Base-by-base conservation (phyloP, 2,888 invertebrate species). In the Eristalis arbustorum region DNA sequence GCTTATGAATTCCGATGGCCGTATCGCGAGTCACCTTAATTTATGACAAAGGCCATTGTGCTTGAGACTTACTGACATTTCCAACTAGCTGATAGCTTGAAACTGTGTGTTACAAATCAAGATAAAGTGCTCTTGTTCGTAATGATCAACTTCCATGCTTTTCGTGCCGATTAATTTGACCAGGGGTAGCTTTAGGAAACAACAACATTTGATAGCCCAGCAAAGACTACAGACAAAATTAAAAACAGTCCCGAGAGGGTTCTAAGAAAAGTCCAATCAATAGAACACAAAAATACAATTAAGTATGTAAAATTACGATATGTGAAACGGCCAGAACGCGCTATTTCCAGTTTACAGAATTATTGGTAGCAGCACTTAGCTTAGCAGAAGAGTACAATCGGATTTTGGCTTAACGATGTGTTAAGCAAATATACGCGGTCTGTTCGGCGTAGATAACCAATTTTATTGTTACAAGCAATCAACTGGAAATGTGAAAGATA, bases 351-450 rank as follows among this genome's bases (percentile, higher is more conserved):
- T 22, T 25, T 11, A 62, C 61, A 57, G 59, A 78, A 78, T 78
- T 71, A 78, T 71, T 71, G 37, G 56, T 62, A 31, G 61, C 40
- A 69, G 77, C 71, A 78, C 71, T 71, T 71, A 71, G 71, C 57
- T 71, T 37, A 23, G 61, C 28, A 34, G n/a, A 23, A 11, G 13
- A 56, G 13, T 37, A 28, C 1, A 57, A 42, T 62, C 22, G 11
- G 40, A 28, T 75, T 62, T 22, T 64, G 40, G 56, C 71, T 64
- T 71, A 59, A 64, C 31, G 40, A 78, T 22, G 78, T 78, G 71
- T 40, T 42, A 72, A 71, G 40, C 59, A 64, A 71, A 78, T 72
- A 40, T 3, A 14, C 14, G 40, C 34, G 14, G 28, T 28, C 40
- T 64, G 40, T 42, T 37, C n/a, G 57, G 10, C 31, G 23, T 18